phyloP scores from a whole-genome alignment of 2,113 vertebrate genomes.

The Rafetus swinhoei region DNA sequence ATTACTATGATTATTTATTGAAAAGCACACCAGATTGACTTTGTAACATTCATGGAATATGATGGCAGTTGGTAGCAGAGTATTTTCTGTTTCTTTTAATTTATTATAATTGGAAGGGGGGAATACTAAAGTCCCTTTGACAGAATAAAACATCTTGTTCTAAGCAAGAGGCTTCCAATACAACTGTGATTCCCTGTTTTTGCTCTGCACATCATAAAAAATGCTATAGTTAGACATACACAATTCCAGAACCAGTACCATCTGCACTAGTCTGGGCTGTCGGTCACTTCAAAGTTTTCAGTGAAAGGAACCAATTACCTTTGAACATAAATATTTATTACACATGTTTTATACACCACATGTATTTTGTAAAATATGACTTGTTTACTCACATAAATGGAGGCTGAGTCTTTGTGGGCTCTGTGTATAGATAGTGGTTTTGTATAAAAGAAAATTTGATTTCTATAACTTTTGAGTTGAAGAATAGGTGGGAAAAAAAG shows the following conservation, averaged over 20 bases:
- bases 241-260: neutral
- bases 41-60: neutral
- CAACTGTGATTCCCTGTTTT: neutral
- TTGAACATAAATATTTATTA: neutral
- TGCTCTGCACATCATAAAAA: conserved; percentile 37
- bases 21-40: conserved; percentile 4
- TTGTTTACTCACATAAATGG: conserved; percentile 18
- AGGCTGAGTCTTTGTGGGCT: neutral
- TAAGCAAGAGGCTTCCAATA: neutral
- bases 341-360: conserved; percentile 4
- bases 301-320: neutral
- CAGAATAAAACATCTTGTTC: conserved; percentile 2
- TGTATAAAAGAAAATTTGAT: neutral
- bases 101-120: neutral
- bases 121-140: conserved; percentile 2
- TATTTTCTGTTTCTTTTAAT: conserved; percentile 35
- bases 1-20: conserved; percentile 25
- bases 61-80: neutral
- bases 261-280: neutral
- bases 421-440: neutral
- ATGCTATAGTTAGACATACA: neutral
- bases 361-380: conserved; percentile 18
- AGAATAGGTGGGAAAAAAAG: neutral
- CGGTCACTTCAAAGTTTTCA: neutral
- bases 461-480: neutral